A percentile compares a stretch with the other conserved stretches of the same genome.
Conservation (phyloP, 2,888 invertebrate species). For the Meghimatium bilineatum region DNA sequence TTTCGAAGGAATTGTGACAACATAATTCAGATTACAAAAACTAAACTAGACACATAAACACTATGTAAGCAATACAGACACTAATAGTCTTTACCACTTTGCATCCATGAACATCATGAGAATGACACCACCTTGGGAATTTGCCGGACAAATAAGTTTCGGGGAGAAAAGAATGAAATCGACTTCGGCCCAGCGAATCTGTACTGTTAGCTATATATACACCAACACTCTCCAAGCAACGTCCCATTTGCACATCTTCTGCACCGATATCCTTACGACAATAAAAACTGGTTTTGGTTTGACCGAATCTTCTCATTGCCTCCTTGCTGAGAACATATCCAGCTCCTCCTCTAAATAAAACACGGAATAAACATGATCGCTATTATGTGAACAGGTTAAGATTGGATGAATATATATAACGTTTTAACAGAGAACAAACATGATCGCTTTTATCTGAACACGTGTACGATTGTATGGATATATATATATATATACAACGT, state of each 20-base stretch:
- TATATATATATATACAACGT: no score
- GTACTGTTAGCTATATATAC: slow-evolving; percentile 56
- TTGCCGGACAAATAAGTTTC: slow-evolving; percentile 62
- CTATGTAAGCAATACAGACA: no score
- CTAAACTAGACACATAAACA: no score
- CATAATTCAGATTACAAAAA: no score
- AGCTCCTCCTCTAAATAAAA: slow-evolving; percentile 76
- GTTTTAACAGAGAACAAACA: no score
- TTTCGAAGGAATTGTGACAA: no score
- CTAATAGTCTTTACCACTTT: no score
- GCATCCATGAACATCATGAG: slow-evolving; percentile 53
- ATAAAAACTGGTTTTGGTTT: neutral
- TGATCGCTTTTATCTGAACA: no score
- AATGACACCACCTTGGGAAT: slow-evolving; percentile 66
- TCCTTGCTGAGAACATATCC: slow-evolving; percentile 94
- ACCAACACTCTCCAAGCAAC: slow-evolving; percentile 66
- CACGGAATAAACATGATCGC: no score
- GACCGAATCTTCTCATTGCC: slow-evolving; percentile 83
- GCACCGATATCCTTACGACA: slow-evolving; percentile 63
- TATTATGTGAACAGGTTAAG: no score
- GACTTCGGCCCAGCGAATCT: slow-evolving; percentile 63
- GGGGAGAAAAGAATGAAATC: slow-evolving; percentile 70
- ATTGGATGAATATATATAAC: no score
- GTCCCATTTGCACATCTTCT: slow-evolving; percentile 67
- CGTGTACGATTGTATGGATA: no score